Evolutionary conservation across 2,797 vertebrate genomes (phyloP).

Genomic region (Phoebastria nigripes): DNA sequence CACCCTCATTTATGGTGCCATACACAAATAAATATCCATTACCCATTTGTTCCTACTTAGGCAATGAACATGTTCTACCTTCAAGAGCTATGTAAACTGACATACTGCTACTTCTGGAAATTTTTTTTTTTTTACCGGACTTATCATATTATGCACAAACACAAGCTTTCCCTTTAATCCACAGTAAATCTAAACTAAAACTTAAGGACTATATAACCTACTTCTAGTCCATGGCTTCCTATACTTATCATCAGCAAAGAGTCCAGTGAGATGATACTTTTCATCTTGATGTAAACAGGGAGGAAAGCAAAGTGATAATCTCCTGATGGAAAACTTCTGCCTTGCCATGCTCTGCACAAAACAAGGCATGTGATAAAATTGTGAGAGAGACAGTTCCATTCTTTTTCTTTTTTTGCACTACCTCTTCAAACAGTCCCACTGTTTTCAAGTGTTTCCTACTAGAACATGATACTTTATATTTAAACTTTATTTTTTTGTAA

Average conservation of each 20-base stretch:
- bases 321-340: constrained; percentile 67
- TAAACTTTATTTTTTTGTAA: not conserved
- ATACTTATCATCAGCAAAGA: constrained; percentile 65
- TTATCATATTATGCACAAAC: not conserved
- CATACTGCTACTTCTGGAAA: not conserved
- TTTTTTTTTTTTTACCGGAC: not conserved
- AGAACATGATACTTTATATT: not conserved
- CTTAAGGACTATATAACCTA: constrained; percentile 32
- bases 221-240: constrained; percentile 77
- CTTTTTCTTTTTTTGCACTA: not conserved
- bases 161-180: not conserved
- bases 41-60: not conserved
- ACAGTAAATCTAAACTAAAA: constrained; percentile 29
- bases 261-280: constrained; percentile 59
- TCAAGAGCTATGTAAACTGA: not conserved
- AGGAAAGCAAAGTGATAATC: constrained; percentile 72
- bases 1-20: not conserved
- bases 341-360: constrained; percentile 67
- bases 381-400: not conserved
- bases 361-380: not conserved
- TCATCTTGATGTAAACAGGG: constrained; percentile 66
- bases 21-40: not conserved
- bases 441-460: not conserved
- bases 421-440: not conserved
- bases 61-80: not conserved